Base-by-base conservation (phyloP, 2,888 invertebrate species). In the Gastrophysa polygoni region DNA sequence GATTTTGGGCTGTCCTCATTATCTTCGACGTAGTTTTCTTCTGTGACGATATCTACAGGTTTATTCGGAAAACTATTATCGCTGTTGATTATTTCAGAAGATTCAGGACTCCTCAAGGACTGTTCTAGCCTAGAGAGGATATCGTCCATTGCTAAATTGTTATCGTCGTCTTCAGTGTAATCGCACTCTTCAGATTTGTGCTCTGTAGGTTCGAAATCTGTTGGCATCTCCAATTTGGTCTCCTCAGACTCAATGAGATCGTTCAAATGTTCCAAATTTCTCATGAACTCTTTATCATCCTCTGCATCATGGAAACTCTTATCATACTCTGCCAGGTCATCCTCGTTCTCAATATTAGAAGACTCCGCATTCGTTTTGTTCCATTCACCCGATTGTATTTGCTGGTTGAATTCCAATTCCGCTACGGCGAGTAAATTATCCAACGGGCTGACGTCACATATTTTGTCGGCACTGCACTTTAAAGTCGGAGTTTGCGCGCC, bases 351-450 rank as follows among this genome's bases (percentile, higher is more conserved):
- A 16, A 20, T 38, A 8, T 43, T 52, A 16, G 17, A 20, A 11
- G 55, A 34, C 54, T 68, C n/a, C n/a, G n/a, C 61, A 14, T 57
- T 59, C 34, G 63, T 60, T 57, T 70, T 62, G 56, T 76, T 73
- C 80, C 80, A 81, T 68, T 78, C 77, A 67, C 78, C 80, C 10
- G 79, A 78, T 69, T 79, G 77, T 68, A 80, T 77, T 68, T 87
- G 87, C 79, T 87, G 86, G 77, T 86, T 86, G 74, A 87, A 85
- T 79, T 87, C 87, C 56, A 87, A 83, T 79, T 88, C 87, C 64
- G 88, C 88, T 62, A 88, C 88, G 57, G 88, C 88, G 62, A 88
- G 83, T 73, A 88, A 81, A 79, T 85, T 87, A 77, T 87, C 87
- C 71, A 87, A 83, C 73, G 87, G 87, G 63, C 76, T 82, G 76